phyloP scores from a whole-genome alignment of 1,140 invertebrate species.

The Macrobrachium nipponense region DNA sequence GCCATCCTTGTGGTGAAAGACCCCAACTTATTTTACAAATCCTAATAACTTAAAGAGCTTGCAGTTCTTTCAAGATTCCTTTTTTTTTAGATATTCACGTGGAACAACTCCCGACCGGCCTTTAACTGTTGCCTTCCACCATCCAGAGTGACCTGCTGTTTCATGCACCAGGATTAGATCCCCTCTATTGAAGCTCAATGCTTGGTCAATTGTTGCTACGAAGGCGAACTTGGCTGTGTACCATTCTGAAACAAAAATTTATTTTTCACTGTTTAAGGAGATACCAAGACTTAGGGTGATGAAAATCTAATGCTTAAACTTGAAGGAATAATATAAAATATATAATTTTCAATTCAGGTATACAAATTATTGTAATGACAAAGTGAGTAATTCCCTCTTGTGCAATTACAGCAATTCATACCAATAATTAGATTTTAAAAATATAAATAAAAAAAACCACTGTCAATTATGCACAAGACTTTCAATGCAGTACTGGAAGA shows the following conservation, averaged over 20 bases:
- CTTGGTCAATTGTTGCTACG: conserved; percentile 40
- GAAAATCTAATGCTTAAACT: neutral
- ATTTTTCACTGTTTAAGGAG: neutral
- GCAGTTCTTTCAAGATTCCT: neutral
- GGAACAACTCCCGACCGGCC: conserved; percentile 35
- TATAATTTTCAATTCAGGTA: no score
- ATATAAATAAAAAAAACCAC: no score
- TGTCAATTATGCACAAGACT: no score
- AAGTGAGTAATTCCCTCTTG: no score
- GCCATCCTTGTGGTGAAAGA: no score
- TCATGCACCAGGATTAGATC: conserved; percentile 38
- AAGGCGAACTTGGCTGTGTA: conserved; percentile 52
- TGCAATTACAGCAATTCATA: no score
- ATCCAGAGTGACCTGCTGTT: conserved; percentile 5
- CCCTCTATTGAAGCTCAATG: conserved; percentile 42
- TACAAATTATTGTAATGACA: no score
- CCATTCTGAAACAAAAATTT: conserved; percentile 16
- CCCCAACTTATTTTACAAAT: neutral
- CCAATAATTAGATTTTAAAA: no score
- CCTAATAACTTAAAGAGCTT: neutral
- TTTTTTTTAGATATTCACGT: conserved; percentile 44
- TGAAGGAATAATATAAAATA: no score
- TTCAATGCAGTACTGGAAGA: no score
- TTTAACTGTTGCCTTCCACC: conserved; percentile 33
- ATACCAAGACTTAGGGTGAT: neutral